Evolutionary conservation across 2,888 invertebrate genomes (phyloP).

Genomic region (Baccha elongata): DNA sequence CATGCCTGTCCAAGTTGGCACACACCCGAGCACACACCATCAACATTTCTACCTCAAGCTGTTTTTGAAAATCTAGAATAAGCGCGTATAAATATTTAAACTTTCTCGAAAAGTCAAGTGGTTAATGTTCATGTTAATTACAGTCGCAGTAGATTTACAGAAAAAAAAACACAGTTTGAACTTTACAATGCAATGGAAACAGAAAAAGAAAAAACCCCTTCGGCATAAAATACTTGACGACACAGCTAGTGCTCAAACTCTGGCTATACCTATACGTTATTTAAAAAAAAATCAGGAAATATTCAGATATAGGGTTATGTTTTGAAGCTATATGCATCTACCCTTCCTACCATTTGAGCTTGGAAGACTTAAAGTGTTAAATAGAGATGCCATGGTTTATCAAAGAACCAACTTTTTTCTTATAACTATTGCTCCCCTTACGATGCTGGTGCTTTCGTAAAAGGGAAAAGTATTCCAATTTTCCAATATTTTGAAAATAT

Average conservation of each 20-base stretch:
- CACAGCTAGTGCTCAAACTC: background rate
- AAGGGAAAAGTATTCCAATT: slow-evolving; percentile 4
- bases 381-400: too few relatives aligned
- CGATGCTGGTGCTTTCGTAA: background rate
- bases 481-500: too few relatives aligned
- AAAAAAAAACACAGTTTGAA: slow-evolving; percentile 1
- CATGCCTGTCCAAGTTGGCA: background rate
- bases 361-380: too few relatives aligned
- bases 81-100: slow-evolving; percentile 56
- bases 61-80: slow-evolving; percentile 29
- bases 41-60: slow-evolving; percentile 30
- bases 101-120: slow-evolving; percentile 65
- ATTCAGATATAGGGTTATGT: too few relatives aligned
- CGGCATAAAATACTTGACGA: slow-evolving; percentile 10
- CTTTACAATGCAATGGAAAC: background rate
- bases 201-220: background rate
- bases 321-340: too few relatives aligned
- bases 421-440: background rate
- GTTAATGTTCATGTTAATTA: slow-evolving; percentile 54
- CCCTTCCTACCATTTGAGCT: too few relatives aligned
- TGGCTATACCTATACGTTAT: too few relatives aligned
- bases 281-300: too few relatives aligned
- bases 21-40: slow-evolving; percentile 29
- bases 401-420: too few relatives aligned
- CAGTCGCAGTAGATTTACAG: slow-evolving; percentile 17